Conservation (phyloP, 2,113 vertebrate species). For the Garra rufa region DNA sequence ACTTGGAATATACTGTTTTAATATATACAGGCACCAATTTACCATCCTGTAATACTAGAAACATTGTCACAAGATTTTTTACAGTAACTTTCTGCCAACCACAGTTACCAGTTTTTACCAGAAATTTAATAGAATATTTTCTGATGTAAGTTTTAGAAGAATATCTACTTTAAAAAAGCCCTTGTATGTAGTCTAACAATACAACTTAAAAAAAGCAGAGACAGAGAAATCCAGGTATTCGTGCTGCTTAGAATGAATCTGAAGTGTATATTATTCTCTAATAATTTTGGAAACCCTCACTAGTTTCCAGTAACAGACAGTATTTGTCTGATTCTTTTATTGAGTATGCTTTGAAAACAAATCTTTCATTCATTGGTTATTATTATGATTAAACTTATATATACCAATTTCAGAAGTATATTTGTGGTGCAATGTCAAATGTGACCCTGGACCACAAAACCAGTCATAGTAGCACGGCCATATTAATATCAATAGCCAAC, state of each 20-base stretch:
- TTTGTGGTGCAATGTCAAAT: not conserved
- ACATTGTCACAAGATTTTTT: not conserved
- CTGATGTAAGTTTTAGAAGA: not conserved
- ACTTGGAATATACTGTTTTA: too few species aligned
- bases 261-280: not conserved
- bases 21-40: not conserved
- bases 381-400: not conserved
- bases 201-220: not conserved
- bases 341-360: not conserved
- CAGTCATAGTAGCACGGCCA: too few species aligned
- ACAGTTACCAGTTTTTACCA: not conserved
- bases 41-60: not conserved
- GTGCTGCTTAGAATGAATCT: not conserved
- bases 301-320: not conserved
- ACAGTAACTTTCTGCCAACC: not conserved
- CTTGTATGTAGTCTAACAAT: not conserved
- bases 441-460: too few species aligned
- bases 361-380: not conserved
- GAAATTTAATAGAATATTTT: not conserved
- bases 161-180: not conserved
- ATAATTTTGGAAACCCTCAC: not conserved
- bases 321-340: not conserved
- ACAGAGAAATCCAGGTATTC: not conserved
- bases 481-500: too few species aligned
- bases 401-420: not conserved